Evolutionary conservation across 2,888 invertebrate species (phyloP).

Genomic region (Cephus spinipes): DNA sequence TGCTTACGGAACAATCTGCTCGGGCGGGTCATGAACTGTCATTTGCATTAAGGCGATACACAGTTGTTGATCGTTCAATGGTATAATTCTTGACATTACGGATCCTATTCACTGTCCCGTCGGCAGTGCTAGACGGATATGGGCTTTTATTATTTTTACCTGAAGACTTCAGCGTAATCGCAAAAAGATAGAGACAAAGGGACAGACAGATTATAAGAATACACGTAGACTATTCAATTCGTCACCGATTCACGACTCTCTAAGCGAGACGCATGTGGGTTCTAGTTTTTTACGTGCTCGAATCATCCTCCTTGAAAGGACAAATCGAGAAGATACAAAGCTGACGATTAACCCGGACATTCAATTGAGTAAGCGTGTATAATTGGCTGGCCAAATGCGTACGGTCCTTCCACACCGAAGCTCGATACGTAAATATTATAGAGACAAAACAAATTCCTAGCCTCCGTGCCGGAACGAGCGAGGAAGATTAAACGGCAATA

Average conservation of each 20-base stretch:
- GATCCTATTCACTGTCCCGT: background rate
- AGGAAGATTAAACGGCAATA: background rate
- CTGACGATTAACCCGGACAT: background rate
- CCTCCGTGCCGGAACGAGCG: background rate
- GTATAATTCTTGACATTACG: background rate
- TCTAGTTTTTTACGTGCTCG: conserved; percentile 14
- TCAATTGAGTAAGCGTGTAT: background rate
- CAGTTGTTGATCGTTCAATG: background rate
- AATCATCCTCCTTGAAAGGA: background rate
- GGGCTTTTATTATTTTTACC: background rate
- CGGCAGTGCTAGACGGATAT: background rate
- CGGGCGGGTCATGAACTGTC: background rate
- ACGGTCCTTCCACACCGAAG: background rate
- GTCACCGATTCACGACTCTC: background rate
- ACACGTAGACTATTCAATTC: background rate
- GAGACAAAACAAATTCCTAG: background rate
- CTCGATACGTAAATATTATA: background rate
- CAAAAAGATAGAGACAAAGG: background rate
- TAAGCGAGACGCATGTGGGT: conserved; percentile 12
- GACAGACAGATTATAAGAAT: background rate
- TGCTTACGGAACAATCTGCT: background rate
- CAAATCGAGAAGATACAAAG: background rate
- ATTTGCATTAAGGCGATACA: background rate
- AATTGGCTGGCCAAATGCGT: background rate
- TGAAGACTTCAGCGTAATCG: background rate